Evolutionary conservation across 2,797 vertebrate species (phyloP).

Genomic region (Taenioides sp.): DNA sequence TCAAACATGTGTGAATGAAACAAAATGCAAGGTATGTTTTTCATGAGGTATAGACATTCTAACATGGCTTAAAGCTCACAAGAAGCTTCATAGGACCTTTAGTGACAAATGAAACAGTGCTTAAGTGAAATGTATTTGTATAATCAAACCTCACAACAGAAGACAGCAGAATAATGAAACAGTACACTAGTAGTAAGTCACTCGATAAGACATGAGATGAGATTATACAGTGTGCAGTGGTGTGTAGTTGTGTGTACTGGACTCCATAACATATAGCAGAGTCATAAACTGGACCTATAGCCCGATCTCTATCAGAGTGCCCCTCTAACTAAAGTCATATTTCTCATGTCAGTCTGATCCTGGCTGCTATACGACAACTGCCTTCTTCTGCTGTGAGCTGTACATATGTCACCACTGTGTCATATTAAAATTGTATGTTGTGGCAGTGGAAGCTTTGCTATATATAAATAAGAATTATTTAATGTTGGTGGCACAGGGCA

Average conservation of each 20-base stretch:
- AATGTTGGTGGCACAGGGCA: constrained; percentile 7
- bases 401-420: constrained; percentile 13
- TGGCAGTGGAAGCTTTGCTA: constrained; percentile 6
- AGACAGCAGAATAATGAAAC: not conserved
- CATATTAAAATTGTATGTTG: constrained; percentile 11
- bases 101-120: no score
- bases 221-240: not conserved
- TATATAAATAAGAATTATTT: constrained; percentile 12
- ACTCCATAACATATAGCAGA: not conserved
- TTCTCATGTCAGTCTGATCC: constrained; percentile 1
- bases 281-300: constrained; percentile 9
- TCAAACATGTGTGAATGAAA: no score
- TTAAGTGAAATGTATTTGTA: no score
- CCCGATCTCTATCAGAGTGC: constrained; percentile 7
- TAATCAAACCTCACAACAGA: no score
- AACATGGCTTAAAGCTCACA: no score
- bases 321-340: constrained; percentile 9
- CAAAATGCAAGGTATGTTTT: no score
- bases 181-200: not conserved
- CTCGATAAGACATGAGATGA: not conserved
- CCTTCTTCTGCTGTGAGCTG: constrained; percentile 3
- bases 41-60: no score
- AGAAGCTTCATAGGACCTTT: no score
- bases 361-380: constrained; percentile 3
- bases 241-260: not conserved